A percentile compares a stretch with the other conserved stretches of the same genome.
phyloP scores from a whole-genome alignment of 2,888 invertebrate genomes.

The Ptilodon capucinus region DNA sequence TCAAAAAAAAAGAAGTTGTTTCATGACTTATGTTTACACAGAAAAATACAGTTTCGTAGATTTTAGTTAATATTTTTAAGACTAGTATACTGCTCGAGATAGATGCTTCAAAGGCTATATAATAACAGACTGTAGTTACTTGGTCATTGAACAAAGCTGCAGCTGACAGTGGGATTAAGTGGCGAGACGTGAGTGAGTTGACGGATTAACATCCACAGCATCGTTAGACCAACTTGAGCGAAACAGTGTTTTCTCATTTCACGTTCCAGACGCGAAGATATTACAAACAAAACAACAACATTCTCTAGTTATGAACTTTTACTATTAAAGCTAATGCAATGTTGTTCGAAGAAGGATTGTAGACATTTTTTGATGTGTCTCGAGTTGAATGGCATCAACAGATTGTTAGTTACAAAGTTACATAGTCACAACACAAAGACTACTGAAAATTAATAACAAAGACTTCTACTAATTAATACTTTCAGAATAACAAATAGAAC shows the following conservation, averaged over 20 bases:
- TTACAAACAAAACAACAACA: neutral
- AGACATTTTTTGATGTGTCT: no score
- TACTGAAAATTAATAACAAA: no score
- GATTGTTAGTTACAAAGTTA: no score
- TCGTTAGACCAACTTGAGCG: constrained; percentile 32
- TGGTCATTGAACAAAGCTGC: constrained; percentile 37
- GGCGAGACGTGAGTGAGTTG: constrained; percentile 40
- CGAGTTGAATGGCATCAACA: no score
- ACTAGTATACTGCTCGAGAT: no score
- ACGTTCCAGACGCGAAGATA: neutral
- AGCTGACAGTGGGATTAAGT: constrained; percentile 42
- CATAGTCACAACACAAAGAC: no score
- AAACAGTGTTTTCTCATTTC: constrained; percentile 14
- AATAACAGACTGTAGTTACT: constrained; percentile 16
- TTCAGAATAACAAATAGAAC: neutral
- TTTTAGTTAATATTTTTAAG: no score
- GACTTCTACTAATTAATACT: no score
- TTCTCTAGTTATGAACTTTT: neutral
- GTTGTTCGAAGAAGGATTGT: neutral
- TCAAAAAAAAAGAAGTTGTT: no score
- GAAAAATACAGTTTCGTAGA: no score
- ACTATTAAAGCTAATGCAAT: neutral
- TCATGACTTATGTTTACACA: no score
- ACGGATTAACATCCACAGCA: constrained; percentile 43
- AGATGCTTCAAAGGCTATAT: neutral